These are phyloP conservation scores for Tachysurus vachellii DNA, from an alignment of 2,113 vertebrate genomes.

Conservation along the genomic window DNA sequence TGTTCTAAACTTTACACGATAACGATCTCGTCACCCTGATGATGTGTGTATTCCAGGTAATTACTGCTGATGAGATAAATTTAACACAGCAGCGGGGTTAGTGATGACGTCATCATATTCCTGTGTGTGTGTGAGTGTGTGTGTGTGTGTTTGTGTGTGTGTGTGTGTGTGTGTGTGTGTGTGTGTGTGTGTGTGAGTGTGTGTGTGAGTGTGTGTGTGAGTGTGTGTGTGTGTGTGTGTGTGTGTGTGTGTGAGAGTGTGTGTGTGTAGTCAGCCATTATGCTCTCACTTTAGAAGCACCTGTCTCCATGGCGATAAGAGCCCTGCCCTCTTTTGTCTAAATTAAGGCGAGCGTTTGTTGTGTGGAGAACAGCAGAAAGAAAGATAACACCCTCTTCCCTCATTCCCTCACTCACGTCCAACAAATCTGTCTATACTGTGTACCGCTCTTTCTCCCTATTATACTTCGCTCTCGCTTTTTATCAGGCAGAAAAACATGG, in stretches of 20 bases:
- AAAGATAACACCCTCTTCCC: conserved; percentile 25
- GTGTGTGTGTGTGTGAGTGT: conserved; percentile 3
- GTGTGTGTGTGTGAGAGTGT: neutral
- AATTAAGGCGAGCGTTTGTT: conserved; percentile 50
- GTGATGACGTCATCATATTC: conserved; percentile 33
- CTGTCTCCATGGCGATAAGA: conserved; percentile 54
- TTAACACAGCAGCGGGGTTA: neutral
- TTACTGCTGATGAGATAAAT: conserved; percentile 32
- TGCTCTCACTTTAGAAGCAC: conserved; percentile 42
- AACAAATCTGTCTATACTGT: neutral
- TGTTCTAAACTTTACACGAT: neutral
- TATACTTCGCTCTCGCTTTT: conserved; percentile 33
- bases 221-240: neutral
- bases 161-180: conserved; percentile 13
- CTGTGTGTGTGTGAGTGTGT: conserved; percentile 9
- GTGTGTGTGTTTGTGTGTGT: conserved; percentile 12
- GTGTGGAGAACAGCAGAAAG: conserved; percentile 35
- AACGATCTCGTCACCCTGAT: neutral
- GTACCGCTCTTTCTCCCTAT: conserved; percentile 26
- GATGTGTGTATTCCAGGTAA: neutral
- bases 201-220: conserved; percentile 5
- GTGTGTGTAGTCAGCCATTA: conserved; percentile 35
- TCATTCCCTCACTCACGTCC: neutral
- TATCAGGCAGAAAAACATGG: conserved; percentile 6
- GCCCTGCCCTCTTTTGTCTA: conserved; percentile 55